These are phyloP conservation scores for Musca vetustissima DNA, from an alignment of 1,140 invertebrate species.

Conservation along the genomic window DNA sequence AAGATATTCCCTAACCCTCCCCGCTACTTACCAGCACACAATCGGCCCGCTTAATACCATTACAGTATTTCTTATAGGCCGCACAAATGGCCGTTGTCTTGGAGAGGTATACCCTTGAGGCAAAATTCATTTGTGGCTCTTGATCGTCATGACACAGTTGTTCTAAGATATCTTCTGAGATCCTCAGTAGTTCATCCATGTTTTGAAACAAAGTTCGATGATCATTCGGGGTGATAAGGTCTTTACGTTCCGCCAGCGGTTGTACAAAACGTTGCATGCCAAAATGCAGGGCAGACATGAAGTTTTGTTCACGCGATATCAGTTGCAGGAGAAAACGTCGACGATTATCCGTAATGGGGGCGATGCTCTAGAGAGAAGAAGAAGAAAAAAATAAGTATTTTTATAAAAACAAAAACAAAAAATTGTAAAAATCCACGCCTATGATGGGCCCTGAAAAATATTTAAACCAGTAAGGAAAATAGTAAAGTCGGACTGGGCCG, in stretches of 20 bases:
- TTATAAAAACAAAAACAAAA: no score
- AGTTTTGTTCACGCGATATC: slow-evolving; percentile 70
- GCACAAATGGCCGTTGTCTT: slow-evolving; percentile 72
- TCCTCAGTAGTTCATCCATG: slow-evolving; percentile 74
- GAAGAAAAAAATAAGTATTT: no score
- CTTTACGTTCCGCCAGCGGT: slow-evolving; percentile 70
- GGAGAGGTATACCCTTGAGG: slow-evolving; percentile 70
- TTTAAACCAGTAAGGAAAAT: no score
- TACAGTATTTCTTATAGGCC: slow-evolving; percentile 77
- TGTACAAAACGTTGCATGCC: slow-evolving; percentile 73
- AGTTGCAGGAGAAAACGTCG: slow-evolving; percentile 64
- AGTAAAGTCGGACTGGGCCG: no score
- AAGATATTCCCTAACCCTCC: not conserved
- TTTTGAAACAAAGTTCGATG: slow-evolving; percentile 81
- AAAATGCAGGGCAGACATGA: slow-evolving; percentile 71
- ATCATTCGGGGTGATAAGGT: slow-evolving; percentile 71
- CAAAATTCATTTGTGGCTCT: slow-evolving; percentile 65
- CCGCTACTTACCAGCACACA: slow-evolving; percentile 71
- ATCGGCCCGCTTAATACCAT: slow-evolving; percentile 78
- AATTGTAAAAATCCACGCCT: no score
- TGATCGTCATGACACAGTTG: slow-evolving; percentile 72
- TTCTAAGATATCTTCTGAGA: slow-evolving; percentile 79
- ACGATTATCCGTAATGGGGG: slow-evolving; percentile 56
- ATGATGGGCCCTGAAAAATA: no score
- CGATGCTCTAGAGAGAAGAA: slow-evolving; percentile 46